Base-by-base conservation (phyloP, 1,140 invertebrate species). In the Drosophila cardini region DNA sequence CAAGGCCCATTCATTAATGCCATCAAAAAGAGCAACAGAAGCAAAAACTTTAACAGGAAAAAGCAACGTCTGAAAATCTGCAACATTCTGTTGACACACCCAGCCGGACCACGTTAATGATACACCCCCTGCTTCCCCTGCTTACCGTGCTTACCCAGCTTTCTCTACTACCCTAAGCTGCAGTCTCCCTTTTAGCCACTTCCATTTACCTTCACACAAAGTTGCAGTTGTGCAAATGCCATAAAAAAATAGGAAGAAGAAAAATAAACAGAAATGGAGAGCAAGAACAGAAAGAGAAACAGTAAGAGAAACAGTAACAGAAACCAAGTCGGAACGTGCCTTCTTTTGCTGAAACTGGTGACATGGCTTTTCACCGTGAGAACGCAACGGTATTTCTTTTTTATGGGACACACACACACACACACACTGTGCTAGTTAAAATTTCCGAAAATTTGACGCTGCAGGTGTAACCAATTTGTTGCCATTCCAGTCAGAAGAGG, bases 1-100 rank as follows among this genome's bases (percentile, higher is more conserved):
- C 80, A 79, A 79, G 80, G 72, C 80, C 76, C 80, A 84, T 83
- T 83, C 80, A 84, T 84, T 83, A 83, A 84, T 83, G 80, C 64
- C 80, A 84, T 84, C 62, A 83, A 79, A 82, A 72, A 67, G 71
- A 76, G 78, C 80, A 84, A 34, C 72, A 75, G 68, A 46, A 50
- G 58, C 50, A 45, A 13, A 50, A 18, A 30, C 56, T n/a, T 18
- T 8, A 50, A 71, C 69, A 78, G 30, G 32, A 55, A 55, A 52
- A 32, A 57, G 61, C 78, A 80, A 76, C 67, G 58, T 69, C 68
- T 46, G 62, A 45, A 81, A 75, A 79, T 67, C 80, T 83, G 80
- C 76, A 83, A 84, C 80, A 83, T 76, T 84, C 76, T 83, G 80
- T 79, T 82, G 82, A 79, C 80, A 81, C 73, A 62, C 65, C 71